These are phyloP conservation scores for Lycaon pictus DNA, from an alignment of 2,113 vertebrate species.

Conservation along the genomic window DNA sequence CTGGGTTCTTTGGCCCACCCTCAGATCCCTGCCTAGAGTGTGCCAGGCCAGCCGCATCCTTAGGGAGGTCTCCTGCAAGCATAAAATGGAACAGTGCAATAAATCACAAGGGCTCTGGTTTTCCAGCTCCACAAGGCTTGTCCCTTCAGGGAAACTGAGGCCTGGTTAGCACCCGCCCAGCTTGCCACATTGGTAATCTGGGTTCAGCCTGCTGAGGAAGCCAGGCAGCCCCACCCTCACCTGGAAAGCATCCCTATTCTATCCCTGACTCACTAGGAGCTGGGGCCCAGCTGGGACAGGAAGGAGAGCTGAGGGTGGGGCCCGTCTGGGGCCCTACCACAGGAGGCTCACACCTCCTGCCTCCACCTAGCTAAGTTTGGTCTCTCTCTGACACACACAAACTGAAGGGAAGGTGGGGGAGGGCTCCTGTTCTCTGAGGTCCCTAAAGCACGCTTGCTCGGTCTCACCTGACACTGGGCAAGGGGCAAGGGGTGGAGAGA, in stretches of 20 bases:
- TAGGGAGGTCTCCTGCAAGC: neutral
- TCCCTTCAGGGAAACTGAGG: conserved; percentile 60
- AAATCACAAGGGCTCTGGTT: neutral
- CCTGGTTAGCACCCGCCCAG: conserved; percentile 24
- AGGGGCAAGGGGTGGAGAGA: neutral
- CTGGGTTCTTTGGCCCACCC: neutral
- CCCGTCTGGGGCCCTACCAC: neutral
- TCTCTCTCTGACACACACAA: conserved; percentile 39
- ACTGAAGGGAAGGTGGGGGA: neutral
- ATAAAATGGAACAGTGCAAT: neutral
- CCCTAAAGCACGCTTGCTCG: conserved; percentile 8
- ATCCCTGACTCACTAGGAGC: conserved; percentile 73
- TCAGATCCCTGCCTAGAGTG: neutral
- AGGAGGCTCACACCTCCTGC: conserved; percentile 39
- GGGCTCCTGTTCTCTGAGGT: neutral
- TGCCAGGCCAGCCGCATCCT: neutral
- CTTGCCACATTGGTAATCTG: conserved; percentile 38
- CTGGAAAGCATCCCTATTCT: conserved; percentile 76
- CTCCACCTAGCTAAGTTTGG: conserved; percentile 35
- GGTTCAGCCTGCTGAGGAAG: conserved; percentile 47
- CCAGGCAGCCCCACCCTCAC: conserved; percentile 75
- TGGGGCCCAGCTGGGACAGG: conserved; percentile 66
- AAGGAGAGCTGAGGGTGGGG: conserved; percentile 69
- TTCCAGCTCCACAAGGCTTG: neutral
- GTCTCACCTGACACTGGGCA: neutral